These are phyloP conservation scores for Parnassius smintheus DNA, from an alignment of 2,888 invertebrate genomes.

Conservation along the genomic window DNA sequence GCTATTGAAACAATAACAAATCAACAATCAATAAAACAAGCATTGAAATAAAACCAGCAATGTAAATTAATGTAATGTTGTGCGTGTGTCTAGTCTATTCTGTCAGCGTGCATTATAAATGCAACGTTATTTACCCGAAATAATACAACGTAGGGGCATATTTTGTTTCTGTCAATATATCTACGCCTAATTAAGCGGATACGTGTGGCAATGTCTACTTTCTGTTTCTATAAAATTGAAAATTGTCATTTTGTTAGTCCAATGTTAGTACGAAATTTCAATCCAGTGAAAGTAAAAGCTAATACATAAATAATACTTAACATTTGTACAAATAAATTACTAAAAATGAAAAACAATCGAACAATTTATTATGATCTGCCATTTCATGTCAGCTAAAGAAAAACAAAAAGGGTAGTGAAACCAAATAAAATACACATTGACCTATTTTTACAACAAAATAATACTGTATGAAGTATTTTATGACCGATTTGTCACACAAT, in stretches of 20 bases:
- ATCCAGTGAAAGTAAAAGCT: slow-evolving; percentile 31
- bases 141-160: slow-evolving; percentile 61
- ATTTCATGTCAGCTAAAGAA: no score
- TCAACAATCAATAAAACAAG: slow-evolving; percentile 33
- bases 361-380: no score
- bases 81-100: slow-evolving; percentile 29
- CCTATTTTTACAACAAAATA: no score
- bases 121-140: slow-evolving; percentile 72
- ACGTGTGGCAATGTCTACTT: slow-evolving; percentile 68
- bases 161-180: slow-evolving; percentile 78
- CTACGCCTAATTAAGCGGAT: slow-evolving; percentile 77
- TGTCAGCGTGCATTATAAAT: slow-evolving; percentile 39
- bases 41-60: slow-evolving; percentile 23
- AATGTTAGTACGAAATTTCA: slow-evolving; percentile 29
- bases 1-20: slow-evolving; percentile 62
- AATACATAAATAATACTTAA: no score
- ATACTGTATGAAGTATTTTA: no score
- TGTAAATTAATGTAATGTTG: slow-evolving; percentile 22
- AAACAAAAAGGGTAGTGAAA: no score
- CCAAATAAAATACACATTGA: no score
- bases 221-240: slow-evolving; percentile 73
- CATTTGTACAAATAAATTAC: no score
- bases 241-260: slow-evolving; percentile 54
- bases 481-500: no score
- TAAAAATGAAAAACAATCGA: no score